Percentiles rank a stretch among this genome's conserved stretches.
Conservation (phyloP, 1,140 invertebrate species). For the Mamestra configurata region DNA sequence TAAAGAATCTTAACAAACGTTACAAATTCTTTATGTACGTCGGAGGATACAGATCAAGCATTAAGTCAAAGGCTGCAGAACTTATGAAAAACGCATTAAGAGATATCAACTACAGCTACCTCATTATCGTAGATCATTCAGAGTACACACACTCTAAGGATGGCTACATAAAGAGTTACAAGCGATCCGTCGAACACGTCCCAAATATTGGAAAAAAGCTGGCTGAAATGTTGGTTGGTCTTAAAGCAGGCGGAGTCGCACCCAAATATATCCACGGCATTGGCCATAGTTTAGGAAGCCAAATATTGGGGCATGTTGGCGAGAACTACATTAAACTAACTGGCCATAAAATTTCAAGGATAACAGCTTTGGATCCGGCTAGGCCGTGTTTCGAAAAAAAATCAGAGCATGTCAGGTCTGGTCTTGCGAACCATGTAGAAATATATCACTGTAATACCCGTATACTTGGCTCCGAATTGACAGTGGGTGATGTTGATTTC, state of each 20-base stretch:
- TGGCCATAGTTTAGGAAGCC: constrained; percentile 87
- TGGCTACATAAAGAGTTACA: constrained; percentile 75
- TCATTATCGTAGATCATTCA: constrained; percentile 80
- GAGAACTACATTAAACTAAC: constrained; percentile 80
- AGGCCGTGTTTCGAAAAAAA: constrained; percentile 90
- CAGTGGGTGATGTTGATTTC: constrained; percentile 92
- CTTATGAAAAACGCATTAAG: constrained; percentile 74
- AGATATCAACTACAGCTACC: constrained; percentile 74
- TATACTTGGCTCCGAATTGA: constrained; percentile 90
- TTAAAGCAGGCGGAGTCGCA: constrained; percentile 70
- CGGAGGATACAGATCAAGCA: constrained; percentile 80
- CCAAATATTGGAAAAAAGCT: constrained; percentile 80
- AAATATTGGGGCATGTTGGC: constrained; percentile 88
- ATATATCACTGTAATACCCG: constrained; percentile 93
- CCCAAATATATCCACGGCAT: constrained; percentile 79
- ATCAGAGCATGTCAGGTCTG: constrained; percentile 88
- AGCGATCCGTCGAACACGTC: constrained; percentile 78
- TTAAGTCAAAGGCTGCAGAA: constrained; percentile 77
- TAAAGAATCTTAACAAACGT: constrained; percentile 70
- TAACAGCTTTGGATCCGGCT: constrained; percentile 93
- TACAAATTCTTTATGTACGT: constrained; percentile 81
- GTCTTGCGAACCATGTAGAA: constrained; percentile 90
- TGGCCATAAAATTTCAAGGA: constrained; percentile 79
- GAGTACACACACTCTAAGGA: constrained; percentile 58
- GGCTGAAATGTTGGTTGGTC: constrained; percentile 67